Base-by-base conservation (phyloP, 2,797 vertebrate species). In the Sebastolobus altivelis region DNA sequence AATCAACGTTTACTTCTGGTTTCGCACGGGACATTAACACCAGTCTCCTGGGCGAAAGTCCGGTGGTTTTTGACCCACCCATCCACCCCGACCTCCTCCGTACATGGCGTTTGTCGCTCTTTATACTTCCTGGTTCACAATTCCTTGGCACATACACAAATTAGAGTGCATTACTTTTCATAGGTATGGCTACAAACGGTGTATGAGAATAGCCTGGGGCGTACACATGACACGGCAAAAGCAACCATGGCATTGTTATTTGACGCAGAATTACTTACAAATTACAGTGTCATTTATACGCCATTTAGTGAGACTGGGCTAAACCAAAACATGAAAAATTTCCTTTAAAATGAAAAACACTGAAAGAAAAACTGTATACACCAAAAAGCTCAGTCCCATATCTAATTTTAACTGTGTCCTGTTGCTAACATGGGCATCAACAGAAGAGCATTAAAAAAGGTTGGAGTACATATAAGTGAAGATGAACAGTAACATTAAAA, bases 391-490 rank as follows among this genome's bases (percentile, higher is more conserved):
- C 31, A 14, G 40, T 80, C 29, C 69, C 71, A 76, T 35, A 71
- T 77, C 60, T 74, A 37, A 72, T 77, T 80, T 62, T 5, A 75
- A 22, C 74, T 20, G 35, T 54, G 58, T 72, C 3, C 60, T 69
- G 35, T 54, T 55, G 49, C 49, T 78, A 56, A 65, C 72, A 70
- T 25, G 31, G 49, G 55, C 38, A 29, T 18, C 61, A 72, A n/a
- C 65, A 82, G 56, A 86, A 20, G 22, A 69, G 43, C 61, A 81
- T 79, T 77, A 27, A 77, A 71, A 75, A 46, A 27, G 35, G 37
- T 5, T n/a, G 29, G 16, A 52, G 66, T 37, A 77, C 62, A 81
- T 75, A 75, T 0, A 72, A 66, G 13, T 69, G 38, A 71, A 68
- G 35, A 72, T 54, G 72, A 79, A 62, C 31, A 70, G 22, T 38